A percentile compares a stretch with the other conserved stretches of the same genome.
Conservation (phyloP, 2,113 vertebrate species). For the Sterna hirundo region DNA sequence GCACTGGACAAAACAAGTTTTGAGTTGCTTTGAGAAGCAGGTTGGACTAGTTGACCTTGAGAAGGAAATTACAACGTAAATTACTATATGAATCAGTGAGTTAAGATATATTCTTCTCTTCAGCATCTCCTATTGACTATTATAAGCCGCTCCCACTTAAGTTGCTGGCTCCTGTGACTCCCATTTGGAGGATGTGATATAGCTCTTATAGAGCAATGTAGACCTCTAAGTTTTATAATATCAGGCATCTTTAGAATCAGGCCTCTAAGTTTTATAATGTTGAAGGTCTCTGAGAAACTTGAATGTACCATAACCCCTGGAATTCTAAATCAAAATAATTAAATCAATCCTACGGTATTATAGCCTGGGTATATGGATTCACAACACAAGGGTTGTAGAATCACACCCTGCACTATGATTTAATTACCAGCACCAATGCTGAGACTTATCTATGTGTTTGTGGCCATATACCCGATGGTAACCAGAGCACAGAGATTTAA, state of each 20-base stretch:
- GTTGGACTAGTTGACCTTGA: not conserved
- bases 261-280: not conserved
- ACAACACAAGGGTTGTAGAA: not conserved
- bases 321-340: not conserved
- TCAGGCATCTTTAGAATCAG: not conserved
- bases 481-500: not conserved
- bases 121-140: not conserved
- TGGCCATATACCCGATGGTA: not conserved
- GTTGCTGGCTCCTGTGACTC: not conserved
- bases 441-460: not conserved
- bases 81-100: not conserved
- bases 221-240: not conserved
- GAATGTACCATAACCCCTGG: not conserved
- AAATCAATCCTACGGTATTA: not conserved
- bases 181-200: not conserved
- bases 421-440: not conserved
- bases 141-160: not conserved
- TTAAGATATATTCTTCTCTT: not conserved
- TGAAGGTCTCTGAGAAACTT: not conserved
- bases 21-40: not conserved
- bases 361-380: not conserved
- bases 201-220: not conserved
- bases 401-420: not conserved
- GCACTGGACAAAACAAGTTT: not conserved
- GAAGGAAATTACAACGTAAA: not conserved